Percentiles rank a stretch among this genome's conserved stretches.
Evolutionary conservation across 1,140 invertebrate species (phyloP).

Genomic region (Carcinoscorpius rotundicauda): DNA sequence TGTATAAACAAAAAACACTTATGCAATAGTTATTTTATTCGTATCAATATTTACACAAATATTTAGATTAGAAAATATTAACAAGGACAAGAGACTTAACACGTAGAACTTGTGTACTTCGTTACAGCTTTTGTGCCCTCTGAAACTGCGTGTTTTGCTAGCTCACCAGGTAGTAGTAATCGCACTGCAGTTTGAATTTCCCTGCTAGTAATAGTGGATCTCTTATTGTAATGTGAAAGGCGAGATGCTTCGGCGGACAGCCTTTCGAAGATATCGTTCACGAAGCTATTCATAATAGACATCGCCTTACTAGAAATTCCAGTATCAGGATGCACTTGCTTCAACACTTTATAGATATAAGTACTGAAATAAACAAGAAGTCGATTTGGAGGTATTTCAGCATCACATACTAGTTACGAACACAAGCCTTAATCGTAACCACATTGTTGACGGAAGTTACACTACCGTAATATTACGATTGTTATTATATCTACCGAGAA

Average conservation of each 20-base stretch:
- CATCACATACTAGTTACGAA: no score
- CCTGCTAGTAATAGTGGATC: constrained; percentile 32
- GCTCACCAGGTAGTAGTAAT: constrained; percentile 33
- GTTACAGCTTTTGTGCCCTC: constrained; percentile 41
- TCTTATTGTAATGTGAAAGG: constrained; percentile 31
- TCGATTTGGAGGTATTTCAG: no score
- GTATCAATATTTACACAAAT: no score
- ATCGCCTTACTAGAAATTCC: constrained; percentile 42
- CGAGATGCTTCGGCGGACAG: constrained; percentile 32
- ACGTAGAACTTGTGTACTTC: constrained; percentile 36
- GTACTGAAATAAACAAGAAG: constrained; percentile 36
- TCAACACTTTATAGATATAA: constrained; percentile 31
- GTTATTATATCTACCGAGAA: no score
- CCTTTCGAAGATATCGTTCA: constrained; percentile 34
- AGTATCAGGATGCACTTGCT: constrained; percentile 39
- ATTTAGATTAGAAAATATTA: no score
- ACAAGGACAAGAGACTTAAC: no score
- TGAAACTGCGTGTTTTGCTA: constrained; percentile 38
- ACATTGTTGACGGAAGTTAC: no score
- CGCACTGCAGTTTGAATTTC: constrained; percentile 36
- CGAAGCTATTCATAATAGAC: constrained; percentile 41
- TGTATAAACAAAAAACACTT: no score
- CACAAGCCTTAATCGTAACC: no score
- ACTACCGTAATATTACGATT: no score
- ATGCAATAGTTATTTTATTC: no score